phyloP scores from a whole-genome alignment of 2,888 invertebrate species.

The Heteromyza rotundicornis region DNA sequence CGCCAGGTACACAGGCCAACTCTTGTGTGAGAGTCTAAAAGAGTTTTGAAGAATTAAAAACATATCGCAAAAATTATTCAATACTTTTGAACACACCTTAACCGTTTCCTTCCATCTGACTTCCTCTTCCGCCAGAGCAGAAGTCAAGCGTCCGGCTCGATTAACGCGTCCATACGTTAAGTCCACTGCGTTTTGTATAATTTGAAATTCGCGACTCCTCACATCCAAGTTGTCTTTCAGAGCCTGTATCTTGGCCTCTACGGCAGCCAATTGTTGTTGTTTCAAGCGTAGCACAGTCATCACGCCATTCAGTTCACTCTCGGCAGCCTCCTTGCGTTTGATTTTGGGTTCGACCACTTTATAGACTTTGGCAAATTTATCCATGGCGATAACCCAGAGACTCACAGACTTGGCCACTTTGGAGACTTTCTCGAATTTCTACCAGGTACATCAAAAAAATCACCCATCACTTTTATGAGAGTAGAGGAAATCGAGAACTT shows the following conservation, averaged over 20 bases:
- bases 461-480: not conserved
- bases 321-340: constrained; percentile 77
- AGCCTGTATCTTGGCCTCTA: constrained; percentile 72
- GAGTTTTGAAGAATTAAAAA: not conserved
- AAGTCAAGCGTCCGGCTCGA: constrained; percentile 83
- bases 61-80: not conserved
- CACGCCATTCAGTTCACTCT: constrained; percentile 75
- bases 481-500: constrained; percentile 26
- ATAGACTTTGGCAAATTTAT: constrained; percentile 86
- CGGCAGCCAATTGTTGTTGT: constrained; percentile 80
- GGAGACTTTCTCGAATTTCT: constrained; percentile 81
- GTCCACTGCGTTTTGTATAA: constrained; percentile 75
- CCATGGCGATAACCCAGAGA: constrained; percentile 91
- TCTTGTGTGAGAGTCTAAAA: constrained; percentile 70
- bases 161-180: constrained; percentile 79
- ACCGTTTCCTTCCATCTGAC: constrained; percentile 82
- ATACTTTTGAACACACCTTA: constrained; percentile 40
- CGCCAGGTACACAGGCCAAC: constrained; percentile 79
- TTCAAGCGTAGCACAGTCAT: constrained; percentile 79
- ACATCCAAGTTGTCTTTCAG: constrained; percentile 70
- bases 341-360: constrained; percentile 89
- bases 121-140: constrained; percentile 87
- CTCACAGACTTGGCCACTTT: constrained; percentile 91
- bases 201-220: constrained; percentile 77
- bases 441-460: not conserved